Evolutionary conservation across 2,888 invertebrate species (phyloP).

Genomic region (Nemotelus pantherinus): DNA sequence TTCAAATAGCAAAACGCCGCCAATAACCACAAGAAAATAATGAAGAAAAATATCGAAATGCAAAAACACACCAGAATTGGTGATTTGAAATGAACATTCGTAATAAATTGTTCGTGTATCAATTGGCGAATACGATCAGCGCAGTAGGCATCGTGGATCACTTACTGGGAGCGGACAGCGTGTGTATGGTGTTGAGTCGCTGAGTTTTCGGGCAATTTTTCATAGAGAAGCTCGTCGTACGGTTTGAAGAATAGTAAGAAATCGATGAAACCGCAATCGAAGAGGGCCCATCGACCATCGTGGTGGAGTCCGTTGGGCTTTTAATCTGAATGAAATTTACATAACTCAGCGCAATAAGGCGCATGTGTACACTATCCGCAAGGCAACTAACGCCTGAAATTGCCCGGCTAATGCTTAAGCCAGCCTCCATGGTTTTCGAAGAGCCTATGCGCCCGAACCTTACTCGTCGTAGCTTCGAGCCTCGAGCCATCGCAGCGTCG

Average conservation of each 20-base stretch:
- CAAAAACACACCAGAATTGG: conserved; percentile 24
- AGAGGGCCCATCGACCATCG: conserved; percentile 2
- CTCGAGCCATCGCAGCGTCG: too few relatives aligned
- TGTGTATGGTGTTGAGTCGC: too few relatives aligned
- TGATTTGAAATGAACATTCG: conserved; percentile 38
- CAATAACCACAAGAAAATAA: conserved; percentile 15
- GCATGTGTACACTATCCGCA: neutral
- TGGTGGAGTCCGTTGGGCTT: conserved; percentile 22
- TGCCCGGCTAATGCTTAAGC: conserved; percentile 13
- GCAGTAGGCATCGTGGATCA: neutral
- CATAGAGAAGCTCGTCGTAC: neutral
- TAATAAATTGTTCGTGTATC: conserved; percentile 46
- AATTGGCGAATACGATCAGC: conserved; percentile 47
- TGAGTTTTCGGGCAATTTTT: neutral
- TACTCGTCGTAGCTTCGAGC: neutral
- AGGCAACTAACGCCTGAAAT: conserved; percentile 18
- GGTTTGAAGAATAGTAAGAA: conserved; percentile 5
- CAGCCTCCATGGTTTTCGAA: conserved; percentile 13
- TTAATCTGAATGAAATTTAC: conserved; percentile 33
- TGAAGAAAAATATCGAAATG: conserved; percentile 14
- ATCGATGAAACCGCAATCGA: neutral
- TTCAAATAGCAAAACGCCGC: neutral
- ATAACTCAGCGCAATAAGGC: conserved; percentile 31
- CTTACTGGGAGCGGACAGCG: too few relatives aligned
- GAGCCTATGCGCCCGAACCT: conserved; percentile 20